Evolutionary conservation across 2,113 vertebrate species (phyloP).

Genomic region (Xiphophorus maculatus): DNA sequence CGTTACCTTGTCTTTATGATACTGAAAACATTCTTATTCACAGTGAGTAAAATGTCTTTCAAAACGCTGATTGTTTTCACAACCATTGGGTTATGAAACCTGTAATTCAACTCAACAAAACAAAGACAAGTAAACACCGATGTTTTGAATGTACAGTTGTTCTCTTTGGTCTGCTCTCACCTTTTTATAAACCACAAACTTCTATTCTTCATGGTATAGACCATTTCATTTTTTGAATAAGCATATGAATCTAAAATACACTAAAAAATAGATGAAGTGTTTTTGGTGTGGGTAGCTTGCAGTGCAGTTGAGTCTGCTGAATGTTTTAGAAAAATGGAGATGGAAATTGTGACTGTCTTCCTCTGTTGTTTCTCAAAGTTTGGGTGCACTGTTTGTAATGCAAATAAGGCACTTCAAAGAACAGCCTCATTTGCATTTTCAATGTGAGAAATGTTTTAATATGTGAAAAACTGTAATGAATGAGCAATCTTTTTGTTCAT

Average conservation of each 20-base stretch:
- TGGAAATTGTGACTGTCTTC: conserved; percentile 20
- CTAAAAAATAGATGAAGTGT: neutral
- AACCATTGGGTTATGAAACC: conserved; percentile 45
- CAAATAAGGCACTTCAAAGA: conserved; percentile 90
- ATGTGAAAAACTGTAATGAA: conserved; percentile 30
- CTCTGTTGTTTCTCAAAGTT: conserved; percentile 77
- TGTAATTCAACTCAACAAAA: conserved; percentile 25
- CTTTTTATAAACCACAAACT: conserved; percentile 72
- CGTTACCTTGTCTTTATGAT: conserved; percentile 30
- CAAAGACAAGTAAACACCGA: conserved; percentile 65
- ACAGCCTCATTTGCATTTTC: conserved; percentile 87
- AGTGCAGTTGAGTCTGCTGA: conserved; percentile 20
- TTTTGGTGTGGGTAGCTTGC: conserved; percentile 1
- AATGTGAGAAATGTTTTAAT: conserved; percentile 60
- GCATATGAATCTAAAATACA: conserved; percentile 28
- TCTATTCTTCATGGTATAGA: conserved; percentile 70
- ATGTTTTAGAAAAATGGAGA: conserved; percentile 37
- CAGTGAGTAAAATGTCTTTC: conserved; percentile 45
- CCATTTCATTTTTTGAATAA: conserved; percentile 75
- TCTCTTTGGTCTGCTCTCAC: conserved; percentile 82
- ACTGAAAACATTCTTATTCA: conserved; percentile 35
- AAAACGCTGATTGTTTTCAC: conserved; percentile 53
- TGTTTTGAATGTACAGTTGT: conserved; percentile 81
- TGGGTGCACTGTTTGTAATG: conserved; percentile 86
- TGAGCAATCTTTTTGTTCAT: conserved; percentile 17